phyloP scores from a whole-genome alignment of 1,140 invertebrate species.

The Ruditapes philippinarum region DNA sequence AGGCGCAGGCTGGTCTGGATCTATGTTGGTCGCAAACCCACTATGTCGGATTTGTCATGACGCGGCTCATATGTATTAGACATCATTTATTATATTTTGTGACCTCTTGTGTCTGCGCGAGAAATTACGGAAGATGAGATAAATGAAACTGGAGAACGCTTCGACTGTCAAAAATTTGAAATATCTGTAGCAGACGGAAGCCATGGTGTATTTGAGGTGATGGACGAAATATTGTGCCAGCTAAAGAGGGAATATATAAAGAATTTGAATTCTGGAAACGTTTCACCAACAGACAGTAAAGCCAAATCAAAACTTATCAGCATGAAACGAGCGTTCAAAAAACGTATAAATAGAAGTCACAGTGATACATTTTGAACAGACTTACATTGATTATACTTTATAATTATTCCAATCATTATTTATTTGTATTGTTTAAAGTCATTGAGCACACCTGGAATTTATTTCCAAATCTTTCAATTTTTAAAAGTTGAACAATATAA shows the following conservation, averaged over 20 bases:
- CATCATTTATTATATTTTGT: too few species aligned
- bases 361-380: slow-evolving; percentile 82
- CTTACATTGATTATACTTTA: too few species aligned
- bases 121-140: slow-evolving; percentile 75
- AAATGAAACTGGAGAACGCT: slow-evolving; percentile 69
- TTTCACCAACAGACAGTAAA: slow-evolving; percentile 67
- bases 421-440: too few species aligned
- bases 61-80: too few species aligned
- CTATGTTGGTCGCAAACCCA: too few species aligned
- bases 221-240: slow-evolving; percentile 81
- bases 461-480: too few species aligned
- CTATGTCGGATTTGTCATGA: too few species aligned
- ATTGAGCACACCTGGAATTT: too few species aligned
- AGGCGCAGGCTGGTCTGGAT: too few species aligned
- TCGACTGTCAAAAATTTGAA: slow-evolving; percentile 82
- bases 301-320: slow-evolving; percentile 80
- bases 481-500: too few species aligned
- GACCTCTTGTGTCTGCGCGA: slow-evolving; percentile 75
- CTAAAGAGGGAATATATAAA: slow-evolving; percentile 81
- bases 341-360: slow-evolving; percentile 79
- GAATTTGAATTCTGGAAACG: slow-evolving; percentile 58
- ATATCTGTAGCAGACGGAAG: slow-evolving; percentile 81
- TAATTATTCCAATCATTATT: too few species aligned
- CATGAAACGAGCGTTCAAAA: slow-evolving; percentile 83
- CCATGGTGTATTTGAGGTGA: slow-evolving; percentile 77